Base-by-base conservation (phyloP, 2,888 invertebrate genomes). In the Dioctria rufipes region DNA sequence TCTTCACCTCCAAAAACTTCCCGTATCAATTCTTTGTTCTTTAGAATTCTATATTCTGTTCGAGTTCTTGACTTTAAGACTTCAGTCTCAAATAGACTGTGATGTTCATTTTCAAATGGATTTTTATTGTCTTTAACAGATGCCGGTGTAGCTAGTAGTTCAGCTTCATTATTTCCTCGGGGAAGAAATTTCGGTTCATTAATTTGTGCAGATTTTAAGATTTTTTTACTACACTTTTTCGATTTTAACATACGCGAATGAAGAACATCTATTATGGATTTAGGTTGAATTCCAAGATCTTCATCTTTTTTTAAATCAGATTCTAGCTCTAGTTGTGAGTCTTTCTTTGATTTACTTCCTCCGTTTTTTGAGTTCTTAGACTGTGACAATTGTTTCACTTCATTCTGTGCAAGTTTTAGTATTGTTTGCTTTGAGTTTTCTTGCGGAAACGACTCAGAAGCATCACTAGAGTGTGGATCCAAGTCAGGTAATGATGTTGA, bases 401-500 rank as follows among this genome's bases (percentile, higher is more conserved):
- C 90, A 90, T 60, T 90, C 83, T 66, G 90, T 86, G 25, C 90
- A 49, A 46, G 51, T 89, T 85, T 92, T 92, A n/a, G 93, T 93
- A 0, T 94, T 93, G 0, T 40, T 25, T 69, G 66, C 39, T 78
- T 81, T 65, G 81, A 80, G 13, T 80, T 79, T 63, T 82, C 83
- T 9, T 67, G 58, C 51, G 81, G 65, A 81, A 80, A 83, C 5
- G 81, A 75, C 67, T 84, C 84, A 5, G 84, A 84, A 11, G 93
- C 94, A n/a, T 94, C 94, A 46, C 92, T 91, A 4, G 94, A 94
- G 85, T 92, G 92, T 2, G 94, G 93, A 85, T 95, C 95, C 82
- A 95, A 89, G 86, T 95, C 95, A 2, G 95, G 95, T 77, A 95
- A 89, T 5, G 95, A 95, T 2, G 94, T 93, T 0, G 95, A 94